Conservation (phyloP, 2,113 vertebrate species). For the Alces alces region DNA sequence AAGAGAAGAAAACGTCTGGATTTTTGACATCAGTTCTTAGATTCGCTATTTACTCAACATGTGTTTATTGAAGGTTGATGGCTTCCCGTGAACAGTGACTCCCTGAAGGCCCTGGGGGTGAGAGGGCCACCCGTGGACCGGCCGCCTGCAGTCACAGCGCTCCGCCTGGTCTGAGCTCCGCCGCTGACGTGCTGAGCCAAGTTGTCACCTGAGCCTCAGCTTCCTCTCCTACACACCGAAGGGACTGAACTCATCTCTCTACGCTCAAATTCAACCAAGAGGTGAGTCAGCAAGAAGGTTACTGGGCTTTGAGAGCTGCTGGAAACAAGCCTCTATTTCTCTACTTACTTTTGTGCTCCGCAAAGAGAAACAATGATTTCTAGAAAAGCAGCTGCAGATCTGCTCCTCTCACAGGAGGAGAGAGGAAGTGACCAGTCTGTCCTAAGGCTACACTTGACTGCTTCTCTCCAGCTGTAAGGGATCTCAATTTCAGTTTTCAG, state of each 20-base stretch:
- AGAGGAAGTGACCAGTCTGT: background rate
- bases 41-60: background rate
- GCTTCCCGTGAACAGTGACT: background rate
- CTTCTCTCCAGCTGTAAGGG: background rate
- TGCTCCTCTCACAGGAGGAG: background rate
- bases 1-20: background rate
- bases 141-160: too few species aligned
- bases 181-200: background rate
- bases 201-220: background rate
- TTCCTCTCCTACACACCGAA: background rate
- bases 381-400: background rate
- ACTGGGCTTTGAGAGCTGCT: background rate
- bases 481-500: background rate
- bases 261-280: background rate
- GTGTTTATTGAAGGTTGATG: background rate
- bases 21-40: background rate
- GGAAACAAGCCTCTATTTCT: background rate
- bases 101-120: background rate
- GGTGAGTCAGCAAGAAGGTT: background rate
- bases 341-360: background rate
- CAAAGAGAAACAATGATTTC: background rate
- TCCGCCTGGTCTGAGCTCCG: background rate
- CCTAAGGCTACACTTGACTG: background rate
- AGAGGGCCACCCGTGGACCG: accelerated
- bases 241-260: background rate